These are phyloP conservation scores for Zaprionus vittiger DNA, from an alignment of 1,140 invertebrate species.

Conservation along the genomic window DNA sequence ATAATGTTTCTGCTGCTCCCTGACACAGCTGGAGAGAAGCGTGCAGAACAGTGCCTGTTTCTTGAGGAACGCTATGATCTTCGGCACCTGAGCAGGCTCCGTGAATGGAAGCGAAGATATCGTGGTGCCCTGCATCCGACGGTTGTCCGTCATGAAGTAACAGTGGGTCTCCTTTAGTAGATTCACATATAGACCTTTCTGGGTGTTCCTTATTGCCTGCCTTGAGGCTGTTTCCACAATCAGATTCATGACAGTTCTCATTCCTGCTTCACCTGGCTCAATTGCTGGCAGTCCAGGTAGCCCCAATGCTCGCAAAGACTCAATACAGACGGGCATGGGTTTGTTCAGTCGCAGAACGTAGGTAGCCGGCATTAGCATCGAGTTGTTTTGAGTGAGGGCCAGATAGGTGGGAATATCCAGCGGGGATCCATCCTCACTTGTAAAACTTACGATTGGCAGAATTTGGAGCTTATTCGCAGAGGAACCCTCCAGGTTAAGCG, in stretches of 20 bases:
- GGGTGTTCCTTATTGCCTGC: constrained; percentile 57
- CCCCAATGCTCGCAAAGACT: constrained; percentile 48
- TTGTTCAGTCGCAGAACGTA: constrained; percentile 95
- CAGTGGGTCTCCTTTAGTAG: constrained; percentile 96
- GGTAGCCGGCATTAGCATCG: constrained; percentile 93
- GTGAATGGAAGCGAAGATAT: constrained; percentile 95
- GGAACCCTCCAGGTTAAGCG: constrained; percentile 95
- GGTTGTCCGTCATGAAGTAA: constrained; percentile 95
- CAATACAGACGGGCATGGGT: constrained; percentile 90
- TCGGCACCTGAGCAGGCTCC: constrained; percentile 96
- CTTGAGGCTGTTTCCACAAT: constrained; percentile 72
- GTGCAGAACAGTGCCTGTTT: constrained; percentile 97
- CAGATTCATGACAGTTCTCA: constrained; percentile 64
- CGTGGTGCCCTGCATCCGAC: constrained; percentile 90
- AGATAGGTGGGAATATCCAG: constrained; percentile 91
- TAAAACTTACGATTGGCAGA: constrained; percentile 91
- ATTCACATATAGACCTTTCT: constrained; percentile 87
- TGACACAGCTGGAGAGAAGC: constrained; percentile 93
- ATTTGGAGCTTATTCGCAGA: constrained; percentile 94
- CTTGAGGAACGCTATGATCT: constrained; percentile 92
- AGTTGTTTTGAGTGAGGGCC: constrained; percentile 92
- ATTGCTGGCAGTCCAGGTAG: constrained; percentile 30
- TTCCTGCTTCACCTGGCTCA: constrained; percentile 1
- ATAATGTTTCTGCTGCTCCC: constrained; percentile 91
- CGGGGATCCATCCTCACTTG: constrained; percentile 86